Evolutionary conservation across 2,797 vertebrate genomes (phyloP), one percentile per base, ranked within the genome.

Genomic region (Molothrus aeneus): DNA sequence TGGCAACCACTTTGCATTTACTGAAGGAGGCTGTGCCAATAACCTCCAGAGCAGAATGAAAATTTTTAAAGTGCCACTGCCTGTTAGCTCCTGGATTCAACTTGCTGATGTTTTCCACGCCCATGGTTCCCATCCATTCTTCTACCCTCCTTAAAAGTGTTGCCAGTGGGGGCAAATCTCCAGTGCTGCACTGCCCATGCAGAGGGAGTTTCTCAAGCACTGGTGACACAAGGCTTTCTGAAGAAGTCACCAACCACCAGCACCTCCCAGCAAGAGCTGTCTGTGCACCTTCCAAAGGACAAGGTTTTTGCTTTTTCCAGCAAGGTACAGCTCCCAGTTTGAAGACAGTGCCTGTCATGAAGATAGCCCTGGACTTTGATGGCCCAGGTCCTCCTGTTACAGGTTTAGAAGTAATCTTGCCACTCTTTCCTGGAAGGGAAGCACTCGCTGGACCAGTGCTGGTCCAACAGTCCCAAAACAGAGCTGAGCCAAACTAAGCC

Each of bases 31-130:
- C 83, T 15, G 81, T 92, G 95, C 95, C 95, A 96, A 83, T 70
- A 95, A 94, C 73, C 92, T 92, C 79, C 57, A 47, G 65, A 90
- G 86, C 64, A 71, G 94, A 77, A 82, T 12, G 48, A 90, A 91
- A 90, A 87, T 77, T 85, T 95, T 97, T 96, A 93, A 96, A 96
- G 96, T 80, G 74, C 88, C 71, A 64, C 56, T 68, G 80, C 80
- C 60, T 81, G 13, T 66, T 77, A 60, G n/a, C 45, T 85, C 42
- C 3, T 34, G 20, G 20, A 13, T 79, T 77, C 74, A 50, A 42
- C 25, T 86, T 36, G 14, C 36, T 31, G 60, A 24, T 31, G 29
- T 57, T 64, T 73, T 68, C 59, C 66, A 70, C 20, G 12, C 4
- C 40, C 22, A 3, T 3, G 22, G 36, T 18, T 57, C 31, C 72